Evolutionary conservation across 1,140 invertebrate genomes (phyloP).

Genomic region (Brachionus paranguensis): DNA sequence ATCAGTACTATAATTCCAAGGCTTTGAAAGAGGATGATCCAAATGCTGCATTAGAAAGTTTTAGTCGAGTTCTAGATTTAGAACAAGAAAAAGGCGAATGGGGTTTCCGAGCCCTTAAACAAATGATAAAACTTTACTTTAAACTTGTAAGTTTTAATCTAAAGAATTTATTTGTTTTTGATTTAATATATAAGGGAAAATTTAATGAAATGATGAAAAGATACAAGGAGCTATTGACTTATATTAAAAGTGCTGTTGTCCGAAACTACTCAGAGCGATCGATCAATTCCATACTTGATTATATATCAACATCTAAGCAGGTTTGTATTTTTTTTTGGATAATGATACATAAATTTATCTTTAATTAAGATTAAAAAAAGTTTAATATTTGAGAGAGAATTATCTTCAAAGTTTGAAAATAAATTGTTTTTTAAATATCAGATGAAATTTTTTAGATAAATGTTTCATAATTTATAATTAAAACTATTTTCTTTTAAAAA

Average conservation of each 20-base stretch:
- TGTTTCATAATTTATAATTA: too few species aligned
- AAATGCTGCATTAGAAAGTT: slow-evolving; percentile 78
- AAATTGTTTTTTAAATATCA: too few species aligned
- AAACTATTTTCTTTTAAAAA: too few species aligned
- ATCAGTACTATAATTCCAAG: slow-evolving; percentile 99
- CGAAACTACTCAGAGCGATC: slow-evolving; percentile 99
- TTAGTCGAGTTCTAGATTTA: slow-evolving; percentile 69
- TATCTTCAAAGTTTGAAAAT: too few species aligned
- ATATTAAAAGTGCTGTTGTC: slow-evolving; percentile 73
- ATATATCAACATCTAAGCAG: slow-evolving; percentile 81
- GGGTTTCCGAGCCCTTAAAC: slow-evolving; percentile 99
- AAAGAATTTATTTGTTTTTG: neutral
- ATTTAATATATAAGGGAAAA: neutral
- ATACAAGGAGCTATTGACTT: slow-evolving; percentile 30
- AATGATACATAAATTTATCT: too few species aligned
- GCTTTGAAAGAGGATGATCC: slow-evolving; percentile 95
- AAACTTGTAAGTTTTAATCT: slow-evolving; percentile 70
- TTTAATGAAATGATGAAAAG: slow-evolving; percentile 27
- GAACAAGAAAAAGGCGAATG: slow-evolving; percentile 88
- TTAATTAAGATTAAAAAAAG: too few species aligned
- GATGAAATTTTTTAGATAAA: too few species aligned
- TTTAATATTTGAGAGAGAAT: too few species aligned
- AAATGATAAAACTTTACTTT: slow-evolving; percentile 99
- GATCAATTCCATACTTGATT: slow-evolving; percentile 98
- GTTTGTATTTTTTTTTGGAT: neutral